These are phyloP conservation scores for Gallinago undulata DNA, from an alignment of 2,113 vertebrate genomes.

Conservation along the genomic window DNA sequence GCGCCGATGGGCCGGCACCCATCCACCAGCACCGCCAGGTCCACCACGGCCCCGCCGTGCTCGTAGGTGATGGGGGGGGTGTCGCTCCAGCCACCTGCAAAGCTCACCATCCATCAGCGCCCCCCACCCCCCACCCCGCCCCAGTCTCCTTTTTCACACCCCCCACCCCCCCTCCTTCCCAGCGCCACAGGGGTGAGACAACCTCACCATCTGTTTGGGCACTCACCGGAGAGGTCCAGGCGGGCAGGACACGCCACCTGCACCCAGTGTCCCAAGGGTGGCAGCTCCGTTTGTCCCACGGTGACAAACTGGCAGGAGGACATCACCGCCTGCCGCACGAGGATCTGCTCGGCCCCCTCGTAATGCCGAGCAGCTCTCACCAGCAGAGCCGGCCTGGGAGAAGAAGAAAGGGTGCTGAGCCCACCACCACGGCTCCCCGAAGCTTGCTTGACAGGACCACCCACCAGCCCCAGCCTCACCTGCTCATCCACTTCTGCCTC, in stretches of 20 bases:
- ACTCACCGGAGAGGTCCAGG: slow-evolving; percentile 89
- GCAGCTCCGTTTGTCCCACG: slow-evolving; percentile 61
- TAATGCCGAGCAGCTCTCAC: slow-evolving; percentile 93
- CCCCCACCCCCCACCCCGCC: fast-evolving
- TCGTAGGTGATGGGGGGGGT: slow-evolving; percentile 94
- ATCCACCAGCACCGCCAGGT: slow-evolving; percentile 85
- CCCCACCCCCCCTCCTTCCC: neutral
- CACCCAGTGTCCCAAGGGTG: slow-evolving; percentile 83
- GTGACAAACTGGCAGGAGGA: slow-evolving; percentile 83
- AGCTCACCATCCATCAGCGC: neutral
- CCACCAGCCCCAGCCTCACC: slow-evolving; percentile 70
- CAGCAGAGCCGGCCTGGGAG: slow-evolving; percentile 83
- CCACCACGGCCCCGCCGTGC: slow-evolving; percentile 88
- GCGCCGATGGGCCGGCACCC: slow-evolving; percentile 86
- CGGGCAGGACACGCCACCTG: slow-evolving; percentile 86
- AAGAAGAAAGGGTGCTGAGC: neutral
- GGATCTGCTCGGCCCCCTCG: slow-evolving; percentile 90
- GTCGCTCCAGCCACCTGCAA: slow-evolving; percentile 92
- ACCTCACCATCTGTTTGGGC: fast-evolving
- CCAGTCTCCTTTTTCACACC: too few relatives aligned
- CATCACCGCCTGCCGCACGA: slow-evolving; percentile 89
- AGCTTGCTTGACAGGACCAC: fast-evolving
- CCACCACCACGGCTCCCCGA: fast-evolving
- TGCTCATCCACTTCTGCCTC: slow-evolving; percentile 85
- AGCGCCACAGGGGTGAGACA: neutral